phyloP scores from a whole-genome alignment of 1,140 invertebrate species.

The Leptestheria dahalacensis region DNA sequence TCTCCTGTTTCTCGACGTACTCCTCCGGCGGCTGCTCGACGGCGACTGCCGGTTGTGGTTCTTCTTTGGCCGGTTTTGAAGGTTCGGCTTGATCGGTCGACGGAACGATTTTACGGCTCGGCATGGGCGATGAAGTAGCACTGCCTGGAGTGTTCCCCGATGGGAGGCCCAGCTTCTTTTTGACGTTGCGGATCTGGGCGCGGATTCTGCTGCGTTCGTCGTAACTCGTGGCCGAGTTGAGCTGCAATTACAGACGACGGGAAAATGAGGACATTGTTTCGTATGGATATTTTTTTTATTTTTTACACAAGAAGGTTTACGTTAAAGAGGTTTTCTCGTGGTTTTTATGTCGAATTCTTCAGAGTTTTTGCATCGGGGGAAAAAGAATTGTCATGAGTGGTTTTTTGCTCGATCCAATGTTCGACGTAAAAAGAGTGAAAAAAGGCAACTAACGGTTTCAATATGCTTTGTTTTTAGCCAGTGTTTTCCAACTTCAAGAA shows the following conservation, averaged over 20 bases:
- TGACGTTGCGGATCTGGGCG: slow-evolving; percentile 49
- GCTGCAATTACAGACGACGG: slow-evolving; percentile 31
- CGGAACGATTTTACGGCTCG: neutral
- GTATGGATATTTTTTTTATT: too few relatives aligned
- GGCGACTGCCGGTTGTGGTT: neutral
- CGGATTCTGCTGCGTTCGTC: slow-evolving; percentile 54
- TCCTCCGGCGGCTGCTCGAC: neutral
- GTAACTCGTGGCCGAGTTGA: slow-evolving; percentile 54
- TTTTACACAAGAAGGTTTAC: too few relatives aligned
- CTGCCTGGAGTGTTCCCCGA: neutral
- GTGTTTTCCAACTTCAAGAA: too few relatives aligned
- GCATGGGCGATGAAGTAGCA: slow-evolving; percentile 4
- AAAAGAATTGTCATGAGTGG: too few relatives aligned
- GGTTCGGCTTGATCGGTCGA: neutral
- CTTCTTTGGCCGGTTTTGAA: neutral
- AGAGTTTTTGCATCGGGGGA: too few relatives aligned
- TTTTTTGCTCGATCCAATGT: too few relatives aligned
- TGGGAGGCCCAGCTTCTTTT: slow-evolving; percentile 13
- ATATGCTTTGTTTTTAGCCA: too few relatives aligned
- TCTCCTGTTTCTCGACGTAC: neutral
- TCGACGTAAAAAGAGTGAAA: too few relatives aligned
- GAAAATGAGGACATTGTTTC: neutral
- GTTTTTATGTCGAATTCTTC: too few relatives aligned
- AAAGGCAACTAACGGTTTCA: too few relatives aligned
- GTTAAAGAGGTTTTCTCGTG: too few relatives aligned